phyloP scores from a whole-genome alignment of 2,888 invertebrate species.

The Orthosia gracilis region DNA sequence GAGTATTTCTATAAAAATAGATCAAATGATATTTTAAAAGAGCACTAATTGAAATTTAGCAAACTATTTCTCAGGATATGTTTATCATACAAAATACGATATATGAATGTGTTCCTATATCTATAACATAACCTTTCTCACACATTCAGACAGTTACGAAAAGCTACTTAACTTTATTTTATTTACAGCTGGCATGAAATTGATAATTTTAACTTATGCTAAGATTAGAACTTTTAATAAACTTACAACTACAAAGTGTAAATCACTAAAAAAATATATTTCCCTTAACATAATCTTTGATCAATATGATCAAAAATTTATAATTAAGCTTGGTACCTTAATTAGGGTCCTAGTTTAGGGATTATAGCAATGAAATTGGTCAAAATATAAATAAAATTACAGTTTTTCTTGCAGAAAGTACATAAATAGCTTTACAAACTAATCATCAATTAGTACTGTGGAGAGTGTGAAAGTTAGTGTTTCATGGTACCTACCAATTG shows the following conservation, averaged over 20 bases:
- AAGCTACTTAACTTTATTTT: too few relatives aligned
- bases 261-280: slow-evolving; percentile 8
- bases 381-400: not conserved
- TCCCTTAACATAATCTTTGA: slow-evolving; percentile 1
- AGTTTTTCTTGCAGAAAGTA: not conserved
- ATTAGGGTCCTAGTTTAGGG: not conserved
- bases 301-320: slow-evolving; percentile 10
- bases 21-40: too few relatives aligned
- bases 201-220: too few relatives aligned
- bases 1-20: too few relatives aligned
- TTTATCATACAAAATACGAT: too few relatives aligned
- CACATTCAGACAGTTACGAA: too few relatives aligned
- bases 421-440: not conserved
- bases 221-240: too few relatives aligned
- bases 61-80: too few relatives aligned
- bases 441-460: not conserved
- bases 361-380: not conserved
- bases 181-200: too few relatives aligned
- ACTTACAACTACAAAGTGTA: not conserved
- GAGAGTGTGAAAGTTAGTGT: not conserved
- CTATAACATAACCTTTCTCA: too few relatives aligned
- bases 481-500: not conserved
- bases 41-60: too few relatives aligned
- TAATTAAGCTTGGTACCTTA: slow-evolving; percentile 6
- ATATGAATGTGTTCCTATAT: too few relatives aligned